Percentiles rank a stretch among this genome's conserved stretches.
Conservation (phyloP, 1,140 invertebrate genomes). For the Polypedilum pembai region DNA sequence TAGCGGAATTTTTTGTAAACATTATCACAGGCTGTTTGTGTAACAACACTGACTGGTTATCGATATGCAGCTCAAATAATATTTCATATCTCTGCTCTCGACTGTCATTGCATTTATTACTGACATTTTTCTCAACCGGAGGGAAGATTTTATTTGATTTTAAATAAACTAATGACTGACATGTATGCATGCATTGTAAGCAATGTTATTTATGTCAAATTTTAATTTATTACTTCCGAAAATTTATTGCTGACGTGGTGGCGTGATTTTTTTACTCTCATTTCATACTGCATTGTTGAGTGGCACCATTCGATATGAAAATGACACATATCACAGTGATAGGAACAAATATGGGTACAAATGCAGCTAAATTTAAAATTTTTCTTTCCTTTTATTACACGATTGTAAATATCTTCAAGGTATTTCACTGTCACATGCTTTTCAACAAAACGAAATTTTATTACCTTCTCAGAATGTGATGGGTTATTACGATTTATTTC, state of each 20-base stretch:
- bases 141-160: background rate
- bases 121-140: background rate
- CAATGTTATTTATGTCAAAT: conserved; percentile 8
- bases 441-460: too few relatives aligned
- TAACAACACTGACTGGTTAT: background rate
- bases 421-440: too few relatives aligned
- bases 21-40: too few relatives aligned
- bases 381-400: too few relatives aligned
- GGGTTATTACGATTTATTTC: too few relatives aligned
- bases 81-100: background rate
- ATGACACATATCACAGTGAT: too few relatives aligned
- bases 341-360: too few relatives aligned
- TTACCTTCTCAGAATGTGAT: too few relatives aligned
- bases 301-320: too few relatives aligned
- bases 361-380: too few relatives aligned
- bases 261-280: conserved; percentile 10
- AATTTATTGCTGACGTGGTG: background rate
- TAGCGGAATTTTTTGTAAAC: too few relatives aligned
- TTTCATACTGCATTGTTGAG: background rate
- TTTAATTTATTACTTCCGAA: conserved; percentile 12
- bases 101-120: conserved; percentile 10
- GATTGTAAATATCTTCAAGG: too few relatives aligned
- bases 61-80: background rate
- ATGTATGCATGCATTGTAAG: background rate
- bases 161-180: conserved; percentile 18